phyloP scores from a whole-genome alignment of 2,113 vertebrate genomes.

The Chaetodon auriga region DNA sequence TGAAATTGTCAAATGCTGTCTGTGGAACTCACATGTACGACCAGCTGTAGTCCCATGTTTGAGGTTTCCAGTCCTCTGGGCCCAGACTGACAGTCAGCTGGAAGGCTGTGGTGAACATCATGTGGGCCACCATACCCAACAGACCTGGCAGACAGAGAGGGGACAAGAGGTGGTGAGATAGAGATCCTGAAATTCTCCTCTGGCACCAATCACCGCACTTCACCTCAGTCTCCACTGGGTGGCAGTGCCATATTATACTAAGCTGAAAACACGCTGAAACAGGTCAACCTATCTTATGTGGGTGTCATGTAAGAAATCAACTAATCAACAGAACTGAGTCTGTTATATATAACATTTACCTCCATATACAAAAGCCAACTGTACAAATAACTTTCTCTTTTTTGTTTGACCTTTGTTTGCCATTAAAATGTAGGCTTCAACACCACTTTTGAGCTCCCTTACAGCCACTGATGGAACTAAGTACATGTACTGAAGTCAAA shows the following conservation, averaged over 20 bases:
- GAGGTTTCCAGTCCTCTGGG: conserved; percentile 98
- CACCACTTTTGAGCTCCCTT: not conserved
- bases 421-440: not conserved
- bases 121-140: conserved; percentile 97
- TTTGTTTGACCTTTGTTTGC: too few relatives aligned
- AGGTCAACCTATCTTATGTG: not conserved
- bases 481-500: not conserved
- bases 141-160: conserved; percentile 85
- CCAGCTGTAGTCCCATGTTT: conserved; percentile 98
- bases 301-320: not conserved
- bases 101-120: conserved; percentile 99
- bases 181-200: not conserved
- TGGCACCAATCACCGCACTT: not conserved
- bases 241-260: conserved; percentile 46
- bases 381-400: not conserved
- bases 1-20: not conserved
- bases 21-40: conserved; percentile 91
- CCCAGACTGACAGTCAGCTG: conserved; percentile 97
- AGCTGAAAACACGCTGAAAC: not conserved
- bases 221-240: conserved; percentile 64
- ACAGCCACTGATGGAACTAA: not conserved
- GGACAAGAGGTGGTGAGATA: not conserved
- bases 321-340: not conserved
- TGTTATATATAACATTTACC: not conserved
- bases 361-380: not conserved